Conservation (phyloP, 2,113 vertebrate species). For the Grallaria varia region DNA sequence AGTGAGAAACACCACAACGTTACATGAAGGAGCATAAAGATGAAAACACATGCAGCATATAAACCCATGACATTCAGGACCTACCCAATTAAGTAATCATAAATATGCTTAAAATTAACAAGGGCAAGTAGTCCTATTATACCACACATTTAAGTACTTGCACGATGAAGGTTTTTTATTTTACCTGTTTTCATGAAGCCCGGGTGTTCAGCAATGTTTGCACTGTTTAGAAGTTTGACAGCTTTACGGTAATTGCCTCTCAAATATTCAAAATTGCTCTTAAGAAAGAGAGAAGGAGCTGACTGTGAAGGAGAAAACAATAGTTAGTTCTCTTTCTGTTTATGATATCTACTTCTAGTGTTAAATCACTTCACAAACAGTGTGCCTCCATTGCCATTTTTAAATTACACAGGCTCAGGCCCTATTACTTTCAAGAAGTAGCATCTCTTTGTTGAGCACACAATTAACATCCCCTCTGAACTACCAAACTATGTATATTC, state of each 20-base stretch:
- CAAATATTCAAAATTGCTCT: constrained; percentile 99
- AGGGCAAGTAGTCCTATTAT: neutral
- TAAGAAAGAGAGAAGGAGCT: constrained; percentile 94
- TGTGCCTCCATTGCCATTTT: neutral
- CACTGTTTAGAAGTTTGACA: constrained; percentile 94
- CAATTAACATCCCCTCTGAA: neutral
- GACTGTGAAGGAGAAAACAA: constrained; percentile 79
- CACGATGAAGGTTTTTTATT: neutral
- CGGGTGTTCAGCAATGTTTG: constrained; percentile 95
- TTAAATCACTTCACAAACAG: neutral
- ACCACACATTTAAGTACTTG: neutral
- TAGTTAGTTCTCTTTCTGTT: neutral
- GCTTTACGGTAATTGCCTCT: constrained; percentile 98
- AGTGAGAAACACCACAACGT: neutral
- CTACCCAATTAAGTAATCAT: neutral
- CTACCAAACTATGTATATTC: neutral
- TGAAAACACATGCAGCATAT: neutral
- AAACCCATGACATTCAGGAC: neutral
- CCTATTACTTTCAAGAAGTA: neutral
- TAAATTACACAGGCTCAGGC: neutral
- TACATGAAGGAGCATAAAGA: neutral
- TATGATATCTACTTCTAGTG: neutral
- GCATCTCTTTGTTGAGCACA: neutral
- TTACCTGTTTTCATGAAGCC: constrained; percentile 97
- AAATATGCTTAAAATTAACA: neutral